Evolutionary conservation across 2,113 vertebrate species (phyloP), one percentile per base, ranked within the genome.

Genomic region (Trichomycterus rosablanca): DNA sequence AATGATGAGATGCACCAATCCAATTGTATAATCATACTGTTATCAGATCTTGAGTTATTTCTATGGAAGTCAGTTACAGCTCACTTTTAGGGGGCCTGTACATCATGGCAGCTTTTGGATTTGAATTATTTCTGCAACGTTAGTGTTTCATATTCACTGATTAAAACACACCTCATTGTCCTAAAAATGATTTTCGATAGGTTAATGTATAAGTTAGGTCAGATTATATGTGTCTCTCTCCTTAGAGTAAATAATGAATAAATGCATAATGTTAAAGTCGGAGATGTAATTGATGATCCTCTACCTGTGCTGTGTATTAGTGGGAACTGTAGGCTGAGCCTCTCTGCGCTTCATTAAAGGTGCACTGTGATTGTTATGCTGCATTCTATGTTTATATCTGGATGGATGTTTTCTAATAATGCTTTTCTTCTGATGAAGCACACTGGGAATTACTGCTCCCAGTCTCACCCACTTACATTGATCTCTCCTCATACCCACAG

Each of bases 191-290:
- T 37, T 9, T 37, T 1, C n/a, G 24, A 5, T 15, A 30, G 34
- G 11, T 7, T 11, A 43, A 44, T 7, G 43, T 26, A 9, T 44
- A 30, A 22, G 18, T 64, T 37, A 24, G 28, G n/a, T 45, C 30
- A 54, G n/a, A n/a, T 50, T 11, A 16, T 6, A 45, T 11, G 48
- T 18, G 28, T 42, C 15, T 40, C 18, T 52, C 48, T 52, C 39
- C 19, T 46, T 10, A 5, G 28, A 46, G 43, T 30, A 24, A 56
- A 48, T 48, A 40, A 65, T 57, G 15, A 49, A 65, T 65, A 46
- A 26, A 65, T 48, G 43, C 48, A 53, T 56, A 49, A 49, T 42
- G 32, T 46, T 28, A 12, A 35, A n/a, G 43, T 52, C 5, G 12
- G 39, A 8, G 10, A 44, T 30, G 18, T 53, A 49, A 52, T 63